Percentiles rank a stretch among this genome's conserved stretches.
These are phyloP conservation scores for Gymnothorax reevesii DNA, from an alignment of 2,797 vertebrate species.

Conservation along the genomic window DNA sequence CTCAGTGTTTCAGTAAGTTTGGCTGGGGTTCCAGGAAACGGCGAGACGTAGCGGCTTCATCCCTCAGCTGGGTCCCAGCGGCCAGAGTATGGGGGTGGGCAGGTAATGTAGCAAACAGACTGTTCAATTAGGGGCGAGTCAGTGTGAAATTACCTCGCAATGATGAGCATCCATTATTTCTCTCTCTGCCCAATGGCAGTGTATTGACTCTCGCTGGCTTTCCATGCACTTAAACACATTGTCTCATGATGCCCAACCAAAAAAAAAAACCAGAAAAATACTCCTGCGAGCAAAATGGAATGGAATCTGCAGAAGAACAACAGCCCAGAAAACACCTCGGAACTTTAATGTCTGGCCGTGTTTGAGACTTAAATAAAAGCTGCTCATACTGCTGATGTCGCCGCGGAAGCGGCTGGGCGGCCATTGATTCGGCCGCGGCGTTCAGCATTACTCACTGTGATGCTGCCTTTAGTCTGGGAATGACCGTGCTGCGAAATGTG, in stretches of 20 bases:
- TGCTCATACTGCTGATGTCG: not conserved
- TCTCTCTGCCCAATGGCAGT: conserved; percentile 65
- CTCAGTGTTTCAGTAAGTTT: conserved; percentile 62
- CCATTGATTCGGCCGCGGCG: not conserved
- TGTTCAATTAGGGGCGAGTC: conserved; percentile 81
- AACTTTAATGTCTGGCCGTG: not conserved
- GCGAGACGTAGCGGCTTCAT: conserved; percentile 78
- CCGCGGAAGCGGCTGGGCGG: not conserved
- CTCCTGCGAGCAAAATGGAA: conserved; percentile 14
- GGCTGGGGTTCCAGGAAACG: conserved; percentile 75
- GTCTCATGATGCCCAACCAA: conserved; percentile 12
- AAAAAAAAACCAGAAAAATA: not conserved
- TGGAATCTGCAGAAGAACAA: not conserved
- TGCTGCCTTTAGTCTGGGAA: not conserved
- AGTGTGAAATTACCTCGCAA: conserved; percentile 82
- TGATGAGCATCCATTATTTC: conserved; percentile 79
- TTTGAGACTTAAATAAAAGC: too few species aligned
- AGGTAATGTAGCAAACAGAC: conserved; percentile 80
- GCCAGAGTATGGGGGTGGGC: conserved; percentile 57
- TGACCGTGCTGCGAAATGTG: not conserved
- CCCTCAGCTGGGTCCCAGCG: conserved; percentile 75
- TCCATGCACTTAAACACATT: conserved; percentile 17
- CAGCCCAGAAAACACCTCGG: conserved; percentile 1
- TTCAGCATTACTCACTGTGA: not conserved
- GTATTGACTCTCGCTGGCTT: conserved; percentile 32